Evolutionary conservation across 2,888 invertebrate species (phyloP).

Genomic region (Eurytoma californica): DNA sequence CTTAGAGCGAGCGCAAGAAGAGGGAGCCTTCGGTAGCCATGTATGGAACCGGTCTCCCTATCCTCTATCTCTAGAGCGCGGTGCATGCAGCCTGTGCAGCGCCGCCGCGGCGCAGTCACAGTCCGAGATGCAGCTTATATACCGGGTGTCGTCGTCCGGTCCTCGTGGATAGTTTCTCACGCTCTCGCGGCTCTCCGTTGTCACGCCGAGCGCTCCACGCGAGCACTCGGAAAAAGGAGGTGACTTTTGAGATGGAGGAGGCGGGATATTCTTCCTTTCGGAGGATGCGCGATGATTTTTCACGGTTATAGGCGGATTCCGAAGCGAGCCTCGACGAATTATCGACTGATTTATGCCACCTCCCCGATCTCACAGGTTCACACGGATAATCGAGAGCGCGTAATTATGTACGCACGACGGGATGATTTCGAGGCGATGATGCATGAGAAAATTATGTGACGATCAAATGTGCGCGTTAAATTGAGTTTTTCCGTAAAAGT

Average conservation of each 20-base stretch:
- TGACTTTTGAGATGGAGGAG: neutral
- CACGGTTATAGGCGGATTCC: conserved; percentile 25
- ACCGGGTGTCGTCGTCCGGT: conserved; percentile 69
- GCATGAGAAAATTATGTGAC: neutral
- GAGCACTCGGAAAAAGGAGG: neutral
- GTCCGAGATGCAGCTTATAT: conserved; percentile 56
- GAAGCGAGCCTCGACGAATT: conserved; percentile 1
- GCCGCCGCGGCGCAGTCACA: conserved; percentile 33
- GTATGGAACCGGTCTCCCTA: conserved; percentile 74
- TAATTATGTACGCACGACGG: conserved; percentile 29
- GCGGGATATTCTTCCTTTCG: conserved; percentile 1
- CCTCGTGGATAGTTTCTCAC: conserved; percentile 61
- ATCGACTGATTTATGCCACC: conserved; percentile 34
- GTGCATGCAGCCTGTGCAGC: conserved; percentile 11
- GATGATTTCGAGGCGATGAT: conserved; percentile 23
- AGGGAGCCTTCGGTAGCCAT: conserved; percentile 71
- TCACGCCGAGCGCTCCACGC: neutral
- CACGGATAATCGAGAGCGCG: conserved; percentile 22
- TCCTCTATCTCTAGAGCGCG: conserved; percentile 62
- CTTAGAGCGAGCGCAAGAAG: conserved; percentile 61
- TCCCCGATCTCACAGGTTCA: neutral
- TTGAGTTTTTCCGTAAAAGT: too few relatives aligned
- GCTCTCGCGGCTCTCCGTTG: conserved; percentile 49
- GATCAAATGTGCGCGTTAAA: neutral
- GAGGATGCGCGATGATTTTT: neutral